A percentile compares a stretch with the other conserved stretches of the same genome.
Evolutionary conservation across 2,797 vertebrate species (phyloP).

Genomic region (Bradypus variegatus): DNA sequence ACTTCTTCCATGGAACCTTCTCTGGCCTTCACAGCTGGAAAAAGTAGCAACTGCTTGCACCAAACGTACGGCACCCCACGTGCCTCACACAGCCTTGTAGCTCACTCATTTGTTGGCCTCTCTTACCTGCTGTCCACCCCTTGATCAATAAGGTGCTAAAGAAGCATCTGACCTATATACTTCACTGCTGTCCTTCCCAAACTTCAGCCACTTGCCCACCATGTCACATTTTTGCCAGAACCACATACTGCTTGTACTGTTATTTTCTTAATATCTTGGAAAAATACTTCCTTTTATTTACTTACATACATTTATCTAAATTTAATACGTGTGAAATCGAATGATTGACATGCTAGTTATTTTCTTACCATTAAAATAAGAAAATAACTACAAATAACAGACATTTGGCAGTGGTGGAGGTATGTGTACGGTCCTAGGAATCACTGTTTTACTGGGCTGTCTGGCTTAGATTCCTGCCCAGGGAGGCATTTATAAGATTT

Average conservation of each 20-base stretch:
- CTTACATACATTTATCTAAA: neutral
- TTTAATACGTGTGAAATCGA: neutral
- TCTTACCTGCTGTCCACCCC: neutral
- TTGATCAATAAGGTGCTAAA: neutral
- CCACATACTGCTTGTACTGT: no score
- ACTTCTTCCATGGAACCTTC: neutral
- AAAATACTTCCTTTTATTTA: neutral
- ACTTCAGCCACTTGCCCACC: neutral
- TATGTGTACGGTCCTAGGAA: fast-evolving
- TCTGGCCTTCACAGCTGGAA: neutral
- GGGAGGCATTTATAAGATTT: neutral
- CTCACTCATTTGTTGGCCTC: neutral
- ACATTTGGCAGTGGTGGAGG: neutral
- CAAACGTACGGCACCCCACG: fast-evolving
- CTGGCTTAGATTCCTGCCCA: neutral
- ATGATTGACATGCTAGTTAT: neutral
- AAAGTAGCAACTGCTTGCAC: neutral
- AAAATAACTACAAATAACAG: neutral
- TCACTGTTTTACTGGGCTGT: neutral
- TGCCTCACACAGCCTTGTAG: neutral
- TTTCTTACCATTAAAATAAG: neutral
- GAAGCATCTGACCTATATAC: fast-evolving
- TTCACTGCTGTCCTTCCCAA: neutral
- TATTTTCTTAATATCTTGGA: neutral
- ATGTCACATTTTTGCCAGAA: fast-evolving